Evolutionary conservation across 2,888 invertebrate genomes (phyloP).

Genomic region (Drosophila hamatofila): DNA sequence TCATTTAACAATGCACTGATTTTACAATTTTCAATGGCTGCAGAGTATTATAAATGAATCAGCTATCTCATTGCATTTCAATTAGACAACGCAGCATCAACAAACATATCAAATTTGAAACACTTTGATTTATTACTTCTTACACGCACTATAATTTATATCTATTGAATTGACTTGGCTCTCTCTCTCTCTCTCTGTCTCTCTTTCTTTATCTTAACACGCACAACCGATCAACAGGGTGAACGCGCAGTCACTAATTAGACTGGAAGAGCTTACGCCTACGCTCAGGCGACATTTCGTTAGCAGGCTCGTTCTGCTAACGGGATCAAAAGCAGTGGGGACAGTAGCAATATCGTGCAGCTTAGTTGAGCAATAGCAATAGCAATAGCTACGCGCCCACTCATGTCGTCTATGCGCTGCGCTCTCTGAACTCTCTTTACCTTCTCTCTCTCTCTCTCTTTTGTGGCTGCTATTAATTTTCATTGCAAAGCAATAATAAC

Average conservation of each 20-base stretch:
- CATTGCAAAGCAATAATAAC: neutral
- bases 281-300: neutral
- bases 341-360: neutral
- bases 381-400: neutral
- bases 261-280: neutral
- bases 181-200: too few species aligned
- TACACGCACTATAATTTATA: neutral
- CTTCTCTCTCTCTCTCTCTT: neutral
- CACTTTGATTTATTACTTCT: neutral
- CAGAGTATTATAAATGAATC: neutral
- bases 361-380: too few species aligned
- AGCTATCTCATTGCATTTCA: neutral
- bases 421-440: neutral
- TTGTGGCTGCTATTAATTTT: neutral
- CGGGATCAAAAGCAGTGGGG: slow-evolving; percentile 1
- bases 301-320: neutral
- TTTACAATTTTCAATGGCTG: neutral
- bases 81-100: neutral
- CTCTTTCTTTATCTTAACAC: neutral
- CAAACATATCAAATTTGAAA: neutral
- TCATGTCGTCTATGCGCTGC: neutral
- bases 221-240: neutral
- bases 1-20: too few species aligned
- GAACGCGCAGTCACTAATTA: neutral
- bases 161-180: neutral